Evolutionary conservation across 92 coral and sea anemone genomes (phyloP).

Genomic region (Galaxea fascicularis): DNA sequence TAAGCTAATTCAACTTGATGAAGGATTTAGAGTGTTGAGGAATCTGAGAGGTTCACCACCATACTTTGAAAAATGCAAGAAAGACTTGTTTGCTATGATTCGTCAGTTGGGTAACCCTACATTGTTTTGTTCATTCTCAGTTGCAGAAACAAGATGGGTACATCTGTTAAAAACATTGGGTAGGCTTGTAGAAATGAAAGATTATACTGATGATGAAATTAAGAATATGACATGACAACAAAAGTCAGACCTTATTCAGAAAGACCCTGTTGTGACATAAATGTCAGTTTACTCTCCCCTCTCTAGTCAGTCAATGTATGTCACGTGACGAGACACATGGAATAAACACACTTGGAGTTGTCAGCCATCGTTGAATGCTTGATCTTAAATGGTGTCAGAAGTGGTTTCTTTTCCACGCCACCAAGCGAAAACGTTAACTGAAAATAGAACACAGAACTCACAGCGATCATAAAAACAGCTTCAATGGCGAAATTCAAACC

Average conservation of each 20-base stretch:
- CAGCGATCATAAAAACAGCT: not conserved
- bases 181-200: constrained; percentile 60
- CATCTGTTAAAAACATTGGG: constrained; percentile 71
- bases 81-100: constrained; percentile 53
- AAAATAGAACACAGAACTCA: too few relatives aligned
- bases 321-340: too few relatives aligned
- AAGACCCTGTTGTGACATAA: constrained; percentile 11
- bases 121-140: constrained; percentile 65
- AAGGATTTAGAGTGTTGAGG: constrained; percentile 69
- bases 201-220: constrained; percentile 59
- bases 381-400: too few relatives aligned
- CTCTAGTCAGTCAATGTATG: too few relatives aligned
- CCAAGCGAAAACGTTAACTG: too few relatives aligned
- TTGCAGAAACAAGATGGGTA: constrained; percentile 81
- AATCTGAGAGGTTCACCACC: constrained; percentile 69
- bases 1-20: constrained; percentile 61
- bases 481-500: constrained; percentile 2
- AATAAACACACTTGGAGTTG: too few relatives aligned
- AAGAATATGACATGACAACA: constrained; percentile 69
- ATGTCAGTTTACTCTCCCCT: too few relatives aligned
- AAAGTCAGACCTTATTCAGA: constrained; percentile 71
- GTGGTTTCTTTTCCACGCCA: too few relatives aligned
- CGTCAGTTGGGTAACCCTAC: constrained; percentile 51
- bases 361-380: too few relatives aligned
- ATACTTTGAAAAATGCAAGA: constrained; percentile 51